Base-by-base conservation (phyloP, 2,888 invertebrate species). In the Stenodema calcarata region DNA sequence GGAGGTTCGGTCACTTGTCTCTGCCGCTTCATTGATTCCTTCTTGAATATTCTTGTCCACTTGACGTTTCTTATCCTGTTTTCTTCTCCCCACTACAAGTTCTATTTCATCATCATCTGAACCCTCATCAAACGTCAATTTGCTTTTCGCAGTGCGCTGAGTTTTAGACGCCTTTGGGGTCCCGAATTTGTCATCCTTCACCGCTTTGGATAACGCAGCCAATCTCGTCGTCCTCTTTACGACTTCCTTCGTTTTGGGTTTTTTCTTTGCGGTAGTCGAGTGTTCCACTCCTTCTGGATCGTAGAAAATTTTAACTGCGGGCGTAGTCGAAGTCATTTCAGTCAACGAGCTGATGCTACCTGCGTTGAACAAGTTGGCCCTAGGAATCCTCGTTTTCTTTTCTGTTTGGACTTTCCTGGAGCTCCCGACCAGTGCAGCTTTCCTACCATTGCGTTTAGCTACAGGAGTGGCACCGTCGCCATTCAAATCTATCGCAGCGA, bases 271-370 rank as follows among this genome's bases (percentile, higher is more conserved):
- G 16, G n/a, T 27, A n/a, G 47, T 54, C 3, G 30, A 47, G 18
- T 30, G 35, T 70, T 69, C 82, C 16, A 82, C 1, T 3, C 82
- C 82, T n/a, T 82, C 82, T 0, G 82, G 82, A 16, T 82, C 82
- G 42, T 69, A 82, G 42, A 82, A 82, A 0, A 82, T 41, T 70
- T 82, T 82, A 0, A 82, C 27, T 11, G 62, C 69, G 2, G 82
- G 82, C 1, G 82, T 82, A 16, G 18, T 76, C 3, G 78, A 27
- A 0, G 44, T 42, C 44, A 76, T 30, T n/a, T 81, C 62, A 16
- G 41, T 23, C 14, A 76, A 23, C 27, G 47, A 44, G 12, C 44
- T 6, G 2, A 78, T 44, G 27, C 78, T 28, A 44, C 18, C n/a
- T 18, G 78, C 41, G 11, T 18, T 42, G 44, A 78, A 44, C 0